phyloP scores from a whole-genome alignment of 92 coral and sea anemone species.

The Heteractis magnifica region DNA sequence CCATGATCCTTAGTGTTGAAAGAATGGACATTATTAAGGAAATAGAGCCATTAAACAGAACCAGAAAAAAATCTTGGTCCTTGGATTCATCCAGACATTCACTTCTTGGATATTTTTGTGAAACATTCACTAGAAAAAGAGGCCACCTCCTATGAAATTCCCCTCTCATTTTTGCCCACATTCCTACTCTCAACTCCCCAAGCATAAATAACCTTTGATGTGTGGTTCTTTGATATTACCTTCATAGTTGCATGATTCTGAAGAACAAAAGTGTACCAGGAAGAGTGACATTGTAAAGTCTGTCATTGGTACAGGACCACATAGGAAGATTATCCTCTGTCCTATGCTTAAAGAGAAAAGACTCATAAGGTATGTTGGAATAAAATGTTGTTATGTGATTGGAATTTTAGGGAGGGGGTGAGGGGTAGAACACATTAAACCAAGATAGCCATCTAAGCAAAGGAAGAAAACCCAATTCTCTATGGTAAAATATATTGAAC shows the following conservation, averaged over 20 bases:
- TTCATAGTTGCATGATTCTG: slow-evolving; percentile 54
- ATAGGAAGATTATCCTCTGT: slow-evolving; percentile 78
- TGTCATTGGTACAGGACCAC: slow-evolving; percentile 90
- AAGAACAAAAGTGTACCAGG: slow-evolving; percentile 59
- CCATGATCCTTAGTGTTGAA: no score
- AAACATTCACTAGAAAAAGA: no score
- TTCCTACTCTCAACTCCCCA: not conserved
- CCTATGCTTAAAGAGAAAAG: slow-evolving; percentile 56
- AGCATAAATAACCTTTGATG: not conserved
- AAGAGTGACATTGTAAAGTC: slow-evolving; percentile 90
- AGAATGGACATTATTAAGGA: no score
- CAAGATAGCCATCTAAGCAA: not conserved
- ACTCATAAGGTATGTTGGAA: slow-evolving; percentile 40
- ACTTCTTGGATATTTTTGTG: no score
- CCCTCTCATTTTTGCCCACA: no score
- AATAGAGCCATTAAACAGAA: no score
- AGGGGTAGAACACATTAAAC: not conserved
- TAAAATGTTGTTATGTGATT: not conserved
- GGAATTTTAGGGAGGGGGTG: not conserved
- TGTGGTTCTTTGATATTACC: not conserved
- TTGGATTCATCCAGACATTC: no score
- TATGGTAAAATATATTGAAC: no score
- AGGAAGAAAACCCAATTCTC: not conserved
- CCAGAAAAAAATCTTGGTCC: no score
- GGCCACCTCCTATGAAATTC: no score